Conservation (phyloP, 2,888 invertebrate genomes). For the Strigamia transsilvanica region DNA sequence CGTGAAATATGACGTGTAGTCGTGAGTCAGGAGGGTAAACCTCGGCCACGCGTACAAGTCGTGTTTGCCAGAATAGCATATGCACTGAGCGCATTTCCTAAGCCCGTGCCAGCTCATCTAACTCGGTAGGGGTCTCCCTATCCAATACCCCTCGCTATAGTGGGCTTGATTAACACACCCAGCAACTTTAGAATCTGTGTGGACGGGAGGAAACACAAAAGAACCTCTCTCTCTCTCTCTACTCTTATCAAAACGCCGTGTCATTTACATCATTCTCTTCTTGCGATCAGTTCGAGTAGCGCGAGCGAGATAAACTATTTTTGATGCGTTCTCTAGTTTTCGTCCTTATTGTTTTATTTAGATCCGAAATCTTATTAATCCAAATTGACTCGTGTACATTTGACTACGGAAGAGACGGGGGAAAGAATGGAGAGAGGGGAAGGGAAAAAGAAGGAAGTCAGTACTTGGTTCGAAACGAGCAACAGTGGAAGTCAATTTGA, state of each 20-base stretch:
- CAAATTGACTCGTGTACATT: background rate
- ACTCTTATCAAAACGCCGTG: background rate
- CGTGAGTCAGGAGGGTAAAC: constrained; percentile 26
- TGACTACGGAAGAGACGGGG: background rate
- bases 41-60: background rate
- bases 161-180: constrained; percentile 12
- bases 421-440: background rate
- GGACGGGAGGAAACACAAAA: constrained; percentile 4
- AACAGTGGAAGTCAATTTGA: background rate
- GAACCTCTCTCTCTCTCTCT: background rate
- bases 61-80: background rate
- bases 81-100: constrained; percentile 34
- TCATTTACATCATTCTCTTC: constrained; percentile 18
- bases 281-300: background rate
- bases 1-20: constrained; percentile 28
- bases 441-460: background rate
- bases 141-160: background rate
- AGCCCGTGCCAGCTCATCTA: constrained; percentile 28
- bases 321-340: background rate
- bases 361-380: background rate
- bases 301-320: background rate
- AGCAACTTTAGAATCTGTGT: background rate
- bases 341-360: too few species aligned
- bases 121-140: background rate
- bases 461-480: background rate